Base-by-base conservation (phyloP, 2,888 invertebrate genomes). In the Ametastegia equiseti region DNA sequence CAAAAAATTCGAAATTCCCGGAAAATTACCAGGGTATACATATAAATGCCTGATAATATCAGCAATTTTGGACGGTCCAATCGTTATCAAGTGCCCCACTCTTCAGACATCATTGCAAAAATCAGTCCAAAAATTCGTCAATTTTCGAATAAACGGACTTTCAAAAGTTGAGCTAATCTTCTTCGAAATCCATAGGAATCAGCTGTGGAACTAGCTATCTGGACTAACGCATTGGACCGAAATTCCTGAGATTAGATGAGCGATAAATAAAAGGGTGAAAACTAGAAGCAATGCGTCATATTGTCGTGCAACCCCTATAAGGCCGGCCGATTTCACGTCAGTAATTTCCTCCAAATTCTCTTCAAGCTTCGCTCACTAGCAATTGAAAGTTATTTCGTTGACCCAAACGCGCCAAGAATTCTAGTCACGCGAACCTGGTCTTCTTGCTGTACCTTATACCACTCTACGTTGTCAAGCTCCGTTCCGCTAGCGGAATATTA, bases 391-490 rank as follows among this genome's bases (percentile, higher is more conserved):
- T 60, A 60, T 60, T 60, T 39, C 60, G 78, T 45, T 39, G 42
- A 78, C 78, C 78, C 27, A 63, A 78, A 60, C 63, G 39, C 60
- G 42, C 78, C 60, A 63, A 42, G 78, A 78, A 78, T 78, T 78
- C 60, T 2, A 57, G 57, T 45, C 75, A 50, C 50, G 75, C 50
- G 23, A 54, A 75, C 13, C 54, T 50, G 42, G n/a, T 47, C 45
- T 71, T 47, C 45, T 27, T 15, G 47, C 4, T 23, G 47, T 71
- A 42, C n/a, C n/a, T 6, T 23, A 71, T 71, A 42, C n/a, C n/a
- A 27, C 75, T 23, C 50, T 19, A 75, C 54, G 50, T 47, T 39
- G 75, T 75, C 75, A 54, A 50, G 50, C 75, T n/a, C 23, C 54
- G 23, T 54, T 54, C 7, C 33, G 36, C 30, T 7, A 13, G 30